Base-by-base conservation (phyloP, 2,888 invertebrate genomes). In the Meteorus colon region DNA sequence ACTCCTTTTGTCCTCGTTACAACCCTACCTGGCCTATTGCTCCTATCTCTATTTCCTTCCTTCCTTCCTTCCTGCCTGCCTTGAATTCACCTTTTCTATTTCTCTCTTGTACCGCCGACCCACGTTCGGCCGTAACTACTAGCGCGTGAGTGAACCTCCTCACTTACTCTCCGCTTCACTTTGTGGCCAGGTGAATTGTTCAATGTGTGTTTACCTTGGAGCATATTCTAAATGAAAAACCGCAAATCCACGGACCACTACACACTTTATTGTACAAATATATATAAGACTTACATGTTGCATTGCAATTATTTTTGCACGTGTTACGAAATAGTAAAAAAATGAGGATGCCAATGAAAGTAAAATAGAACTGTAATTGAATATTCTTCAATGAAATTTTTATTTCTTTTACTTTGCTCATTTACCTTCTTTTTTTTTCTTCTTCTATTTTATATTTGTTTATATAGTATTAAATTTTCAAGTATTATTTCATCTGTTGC, bases 1-100 rank as follows among this genome's bases (percentile, higher is more conserved):
- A 65, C 24, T 78, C 78, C 81, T 81, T 81, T 82, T 82, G 82
- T 82, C 82, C 81, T 81, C 79, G 73, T 81, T 73, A 65, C 76
- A 75, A 68, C 68, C 74, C 41, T 37, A 37, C 65, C 37, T 65
- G 45, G 41, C 72, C 55, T 66, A 63, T 70, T 67, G 62, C 71
- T 45, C 37, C 45, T 51, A 65, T 67, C 60, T 69, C 60, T 63
- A 65, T 72, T 72, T 66, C 68, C 74, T 75, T 75, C 68, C 51
- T 67, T 73, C 71, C 60, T 69, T 60, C 37, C 68, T 34, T 67
- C 72, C 74, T 79, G 41, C 75, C 62, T 72, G 12, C 41, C 41
- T 41, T 41, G 41, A 66, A 73, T 65, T 76, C 69, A 29, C 74
- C 59, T 77, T 73, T 55, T 67, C 65, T 59, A 63, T 70, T 41